Evolutionary conservation across 2,888 invertebrate species (phyloP), one percentile per base, ranked within the genome.

Genomic region (Drosophila bunnanda): DNA sequence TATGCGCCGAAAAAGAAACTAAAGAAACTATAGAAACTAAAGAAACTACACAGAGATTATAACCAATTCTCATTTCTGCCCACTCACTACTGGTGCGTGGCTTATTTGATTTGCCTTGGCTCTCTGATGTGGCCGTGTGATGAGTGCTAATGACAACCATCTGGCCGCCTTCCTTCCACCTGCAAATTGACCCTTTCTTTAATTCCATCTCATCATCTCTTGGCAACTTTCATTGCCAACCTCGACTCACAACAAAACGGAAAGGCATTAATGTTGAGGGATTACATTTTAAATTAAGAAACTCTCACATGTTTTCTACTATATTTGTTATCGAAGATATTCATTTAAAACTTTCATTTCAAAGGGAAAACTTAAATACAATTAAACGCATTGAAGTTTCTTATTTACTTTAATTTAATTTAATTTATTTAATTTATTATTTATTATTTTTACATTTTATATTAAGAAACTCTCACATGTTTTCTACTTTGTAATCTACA

Each of bases 31-130:
- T 4, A 12, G 22, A 20, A 2, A 22, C 13, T 36, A 53, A n/a
- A 41, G 28, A 41, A 30, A 52, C 50, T 13, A 13, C 48, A 46
- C 25, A 25, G 4, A 22, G 22, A 28, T 13, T 20, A 3, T 13
- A n/a, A n/a, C 13, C 54, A 32, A 32, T 32, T 57, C 56, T 34
- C 25, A 9, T 34, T 59, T 36, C 61, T 44, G 61, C 60, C 61
- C 61, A 61, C 61, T 60, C 44, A 46, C 44, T 30, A 28, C 58
- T 62, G 62, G 62, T 62, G 53, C 43, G 65, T 67, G 67, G 43
- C 53, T 67, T n/a, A 65, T 65, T 52, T 34, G 65, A 65, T 66
- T 65, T 43, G 41, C 17, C 20, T 62, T 46, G 61, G 13, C 61
- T 50, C 61, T 36, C 28, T 15, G 32, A 52, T 52, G 10, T 13